A percentile compares a stretch with the other conserved stretches of the same genome.
phyloP scores from a whole-genome alignment of 2,888 invertebrate species.

The Noctua pronuba region DNA sequence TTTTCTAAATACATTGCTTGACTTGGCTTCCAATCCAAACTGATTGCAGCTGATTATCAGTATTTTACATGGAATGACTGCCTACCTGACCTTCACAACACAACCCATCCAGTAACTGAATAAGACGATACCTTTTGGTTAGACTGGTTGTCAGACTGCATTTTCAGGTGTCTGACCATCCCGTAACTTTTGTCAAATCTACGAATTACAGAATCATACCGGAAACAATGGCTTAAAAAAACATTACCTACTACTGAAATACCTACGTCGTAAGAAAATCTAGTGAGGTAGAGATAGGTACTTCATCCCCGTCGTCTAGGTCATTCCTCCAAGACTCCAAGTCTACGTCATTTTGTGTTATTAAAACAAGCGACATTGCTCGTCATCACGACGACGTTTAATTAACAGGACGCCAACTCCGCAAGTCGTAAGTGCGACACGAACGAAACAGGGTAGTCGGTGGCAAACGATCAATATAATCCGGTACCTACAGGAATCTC shows the following conservation, averaged over 20 bases:
- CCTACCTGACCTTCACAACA: neutral
- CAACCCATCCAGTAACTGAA: neutral
- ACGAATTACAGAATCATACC: neutral
- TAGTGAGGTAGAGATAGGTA: neutral
- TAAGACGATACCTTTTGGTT: neutral
- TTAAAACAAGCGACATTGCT: neutral
- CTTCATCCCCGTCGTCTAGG: neutral
- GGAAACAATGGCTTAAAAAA: no score
- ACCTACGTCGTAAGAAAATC: neutral
- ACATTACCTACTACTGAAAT: no score
- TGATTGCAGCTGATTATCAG: neutral
- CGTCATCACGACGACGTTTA: conserved; percentile 3
- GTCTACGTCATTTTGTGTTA: neutral
- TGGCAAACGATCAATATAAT: conserved; percentile 65
- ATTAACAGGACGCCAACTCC: conserved; percentile 24
- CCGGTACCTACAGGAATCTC: conserved; percentile 64
- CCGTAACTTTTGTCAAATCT: neutral
- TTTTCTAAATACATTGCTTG: neutral
- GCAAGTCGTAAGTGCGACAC: conserved; percentile 30
- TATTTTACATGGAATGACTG: neutral
- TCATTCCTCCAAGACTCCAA: no score
- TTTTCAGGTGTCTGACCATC: neutral
- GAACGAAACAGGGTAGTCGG: conserved; percentile 32
- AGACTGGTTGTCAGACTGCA: neutral
- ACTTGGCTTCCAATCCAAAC: neutral